Evolutionary conservation across 1,140 invertebrate genomes (phyloP).

Genomic region (Dreissena polymorpha): DNA sequence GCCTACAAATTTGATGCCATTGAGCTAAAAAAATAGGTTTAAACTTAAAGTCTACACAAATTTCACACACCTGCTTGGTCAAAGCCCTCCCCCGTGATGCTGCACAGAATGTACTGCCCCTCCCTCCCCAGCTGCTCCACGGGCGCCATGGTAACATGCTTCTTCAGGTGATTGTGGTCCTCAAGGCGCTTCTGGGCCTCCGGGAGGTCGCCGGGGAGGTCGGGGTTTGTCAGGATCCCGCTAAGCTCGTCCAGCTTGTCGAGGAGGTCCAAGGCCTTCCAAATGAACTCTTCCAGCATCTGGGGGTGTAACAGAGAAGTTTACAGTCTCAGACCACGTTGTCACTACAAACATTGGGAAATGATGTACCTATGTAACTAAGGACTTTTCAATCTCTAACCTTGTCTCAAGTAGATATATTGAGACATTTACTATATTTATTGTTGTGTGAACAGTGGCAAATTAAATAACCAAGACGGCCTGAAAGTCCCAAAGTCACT

Average conservation of each 20-base stretch:
- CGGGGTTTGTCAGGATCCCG: slow-evolving; percentile 91
- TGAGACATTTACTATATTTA: too few species aligned
- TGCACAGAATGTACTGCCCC: slow-evolving; percentile 79
- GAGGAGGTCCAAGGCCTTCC: slow-evolving; percentile 95
- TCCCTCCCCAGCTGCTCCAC: slow-evolving; percentile 93
- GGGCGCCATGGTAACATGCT: slow-evolving; percentile 94
- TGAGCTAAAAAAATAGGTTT: too few species aligned
- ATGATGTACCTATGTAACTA: too few species aligned
- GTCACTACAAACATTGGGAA: too few species aligned
- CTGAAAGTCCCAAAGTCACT: too few species aligned
- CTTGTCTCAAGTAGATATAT: too few species aligned
- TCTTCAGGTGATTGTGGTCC: slow-evolving; percentile 95
- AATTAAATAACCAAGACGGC: too few species aligned
- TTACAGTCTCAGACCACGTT: too few species aligned
- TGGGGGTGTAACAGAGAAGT: slow-evolving; percentile 58
- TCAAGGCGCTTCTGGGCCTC: slow-evolving; percentile 94
- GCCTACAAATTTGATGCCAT: too few species aligned
- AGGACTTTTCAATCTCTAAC: too few species aligned
- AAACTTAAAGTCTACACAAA: too few species aligned
- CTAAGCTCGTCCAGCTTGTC: slow-evolving; percentile 90
- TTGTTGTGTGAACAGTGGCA: too few species aligned
- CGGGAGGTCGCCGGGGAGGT: slow-evolving; percentile 88
- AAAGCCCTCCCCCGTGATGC: slow-evolving; percentile 72
- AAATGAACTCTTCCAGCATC: slow-evolving; percentile 96
- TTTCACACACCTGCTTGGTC: slow-evolving; percentile 65